A percentile compares a stretch with the other conserved stretches of the same genome.
phyloP scores from a whole-genome alignment of 2,797 vertebrate genomes.

The Smutsia temminckii region DNA sequence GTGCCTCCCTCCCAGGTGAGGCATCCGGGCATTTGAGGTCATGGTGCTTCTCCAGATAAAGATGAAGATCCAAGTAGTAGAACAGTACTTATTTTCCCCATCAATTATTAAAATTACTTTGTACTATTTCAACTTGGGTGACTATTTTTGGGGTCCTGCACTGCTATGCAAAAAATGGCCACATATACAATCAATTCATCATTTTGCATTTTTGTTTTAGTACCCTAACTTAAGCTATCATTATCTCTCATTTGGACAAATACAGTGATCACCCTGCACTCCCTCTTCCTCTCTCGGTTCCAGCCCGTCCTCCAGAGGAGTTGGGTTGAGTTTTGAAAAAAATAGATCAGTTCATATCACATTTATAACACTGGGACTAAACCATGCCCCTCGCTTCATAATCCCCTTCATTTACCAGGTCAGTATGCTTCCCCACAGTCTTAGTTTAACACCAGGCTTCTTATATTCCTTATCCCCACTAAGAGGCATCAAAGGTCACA shows the following conservation, averaged over 20 bases:
- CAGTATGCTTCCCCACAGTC: not conserved
- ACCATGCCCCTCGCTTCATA: not conserved
- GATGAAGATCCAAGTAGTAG: not conserved
- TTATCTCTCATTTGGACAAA: not conserved
- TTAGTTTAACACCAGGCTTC: not conserved
- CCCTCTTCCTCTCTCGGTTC: not conserved
- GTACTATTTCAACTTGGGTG: not conserved
- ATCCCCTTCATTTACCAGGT: not conserved
- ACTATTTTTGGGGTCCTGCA: not conserved
- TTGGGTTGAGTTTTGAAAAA: not conserved
- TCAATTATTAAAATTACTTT: not conserved
- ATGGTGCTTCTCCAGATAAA: not conserved
- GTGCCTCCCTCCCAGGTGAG: too few relatives aligned
- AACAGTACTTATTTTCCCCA: not conserved
- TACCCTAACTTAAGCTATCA: not conserved
- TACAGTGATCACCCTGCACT: not conserved
- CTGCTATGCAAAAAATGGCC: not conserved
- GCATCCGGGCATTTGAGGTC: too few relatives aligned
- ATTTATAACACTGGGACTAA: not conserved
- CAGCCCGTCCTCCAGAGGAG: not conserved
- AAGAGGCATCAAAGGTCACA: fast-evolving
- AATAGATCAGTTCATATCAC: not conserved
- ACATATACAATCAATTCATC: not conserved
- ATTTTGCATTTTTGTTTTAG: not conserved
- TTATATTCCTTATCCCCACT: not conserved